phyloP scores from a whole-genome alignment of 2,888 invertebrate species.

The Orgyia antiqua region DNA sequence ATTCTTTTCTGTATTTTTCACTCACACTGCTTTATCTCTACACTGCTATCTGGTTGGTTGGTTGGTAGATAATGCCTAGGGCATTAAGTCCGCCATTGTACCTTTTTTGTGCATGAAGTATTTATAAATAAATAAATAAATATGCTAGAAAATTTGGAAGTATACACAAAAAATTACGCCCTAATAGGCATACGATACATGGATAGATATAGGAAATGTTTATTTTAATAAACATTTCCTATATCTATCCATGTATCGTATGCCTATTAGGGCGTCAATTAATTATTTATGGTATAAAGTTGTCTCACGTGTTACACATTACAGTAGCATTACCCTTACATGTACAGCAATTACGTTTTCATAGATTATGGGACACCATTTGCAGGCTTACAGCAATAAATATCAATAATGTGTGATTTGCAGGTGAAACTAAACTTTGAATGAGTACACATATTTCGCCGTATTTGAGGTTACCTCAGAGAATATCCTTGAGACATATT shows the following conservation, averaged over 20 bases:
- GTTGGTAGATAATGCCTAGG: too few relatives aligned
- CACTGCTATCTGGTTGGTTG: too few relatives aligned
- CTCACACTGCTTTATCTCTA: too few relatives aligned
- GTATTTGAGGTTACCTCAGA: too few relatives aligned
- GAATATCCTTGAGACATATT: too few relatives aligned
- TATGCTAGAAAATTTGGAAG: too few relatives aligned
- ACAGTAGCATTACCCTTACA: slow-evolving; percentile 6
- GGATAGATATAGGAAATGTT: slow-evolving; percentile 44
- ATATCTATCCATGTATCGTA: slow-evolving; percentile 39
- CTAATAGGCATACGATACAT: slow-evolving; percentile 28
- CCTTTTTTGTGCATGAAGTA: too few relatives aligned
- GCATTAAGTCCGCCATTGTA: too few relatives aligned
- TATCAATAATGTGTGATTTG: slow-evolving; percentile 7
- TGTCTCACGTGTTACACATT: slow-evolving; percentile 11
- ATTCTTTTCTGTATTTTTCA: too few relatives aligned
- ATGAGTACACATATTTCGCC: not conserved
- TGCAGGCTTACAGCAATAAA: slow-evolving; percentile 6
- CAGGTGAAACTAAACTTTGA: slow-evolving; percentile 1
- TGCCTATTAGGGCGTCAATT: slow-evolving; percentile 36
- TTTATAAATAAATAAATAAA: too few relatives aligned
- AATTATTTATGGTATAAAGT: slow-evolving; percentile 32
- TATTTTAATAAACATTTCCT: too few relatives aligned
- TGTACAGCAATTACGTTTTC: slow-evolving; percentile 10
- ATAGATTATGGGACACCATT: slow-evolving; percentile 8
- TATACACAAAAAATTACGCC: too few relatives aligned